These are phyloP conservation scores for Dryoscopus gambensis DNA, from an alignment of 2,113 vertebrate genomes.

Conservation along the genomic window DNA sequence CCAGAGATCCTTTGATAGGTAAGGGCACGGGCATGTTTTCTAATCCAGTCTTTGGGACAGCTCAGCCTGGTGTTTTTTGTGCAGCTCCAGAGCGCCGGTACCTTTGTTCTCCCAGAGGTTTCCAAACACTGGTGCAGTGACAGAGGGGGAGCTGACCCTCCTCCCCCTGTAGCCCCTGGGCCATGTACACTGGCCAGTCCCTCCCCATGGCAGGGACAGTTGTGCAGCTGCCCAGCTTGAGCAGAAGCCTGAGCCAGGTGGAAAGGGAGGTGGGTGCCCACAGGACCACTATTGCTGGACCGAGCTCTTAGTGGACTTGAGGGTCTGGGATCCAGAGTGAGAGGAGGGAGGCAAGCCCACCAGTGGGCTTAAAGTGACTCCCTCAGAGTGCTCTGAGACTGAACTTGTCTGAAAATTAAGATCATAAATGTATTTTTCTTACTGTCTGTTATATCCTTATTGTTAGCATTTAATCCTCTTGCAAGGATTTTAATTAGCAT, in stretches of 20 bases:
- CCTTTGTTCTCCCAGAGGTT: neutral
- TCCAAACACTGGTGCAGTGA: neutral
- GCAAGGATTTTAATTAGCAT: neutral
- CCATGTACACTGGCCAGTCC: rapidly evolving
- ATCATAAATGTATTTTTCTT: neutral
- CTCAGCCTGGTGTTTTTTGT: neutral
- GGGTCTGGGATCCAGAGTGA: neutral
- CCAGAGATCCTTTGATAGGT: neutral
- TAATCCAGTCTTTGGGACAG: neutral
- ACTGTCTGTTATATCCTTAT: neutral
- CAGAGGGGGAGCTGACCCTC: neutral
- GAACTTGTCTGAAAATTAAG: neutral
- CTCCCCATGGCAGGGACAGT: neutral
- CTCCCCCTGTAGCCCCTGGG: neutral
- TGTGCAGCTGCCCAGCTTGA: neutral
- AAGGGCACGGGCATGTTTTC: neutral
- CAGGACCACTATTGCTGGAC: neutral
- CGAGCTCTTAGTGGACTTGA: neutral
- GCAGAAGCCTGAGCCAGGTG: neutral
- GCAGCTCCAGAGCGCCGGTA: neutral
- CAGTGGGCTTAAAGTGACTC: neutral
- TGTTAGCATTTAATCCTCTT: neutral
- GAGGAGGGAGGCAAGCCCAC: neutral
- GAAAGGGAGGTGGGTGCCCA: neutral
- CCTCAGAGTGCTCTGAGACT: neutral